Evolutionary conservation across 2,113 vertebrate genomes (phyloP).

Genomic region (Melanotaenia duboulayi): DNA sequence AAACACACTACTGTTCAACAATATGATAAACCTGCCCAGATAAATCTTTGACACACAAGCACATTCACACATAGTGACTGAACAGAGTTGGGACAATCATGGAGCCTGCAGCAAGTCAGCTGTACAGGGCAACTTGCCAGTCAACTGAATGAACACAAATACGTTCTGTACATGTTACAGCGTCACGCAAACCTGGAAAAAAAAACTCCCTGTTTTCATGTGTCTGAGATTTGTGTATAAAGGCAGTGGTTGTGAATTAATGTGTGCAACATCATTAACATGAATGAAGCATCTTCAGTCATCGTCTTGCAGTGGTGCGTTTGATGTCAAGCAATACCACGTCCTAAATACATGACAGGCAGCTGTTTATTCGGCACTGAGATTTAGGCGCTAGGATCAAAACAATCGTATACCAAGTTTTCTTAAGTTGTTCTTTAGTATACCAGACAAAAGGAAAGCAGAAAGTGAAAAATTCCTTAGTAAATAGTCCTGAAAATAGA

Average conservation of each 20-base stretch:
- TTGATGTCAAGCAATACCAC: background rate
- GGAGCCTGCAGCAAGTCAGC: constrained; percentile 13
- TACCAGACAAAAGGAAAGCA: no score
- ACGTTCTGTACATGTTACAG: background rate
- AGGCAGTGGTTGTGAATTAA: background rate
- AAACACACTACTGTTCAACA: background rate
- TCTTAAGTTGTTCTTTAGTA: background rate
- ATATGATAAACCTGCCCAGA: background rate
- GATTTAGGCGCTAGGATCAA: background rate
- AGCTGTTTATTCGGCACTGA: background rate
- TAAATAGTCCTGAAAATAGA: background rate
- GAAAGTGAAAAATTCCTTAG: no score
- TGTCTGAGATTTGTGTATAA: background rate
- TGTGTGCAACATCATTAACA: constrained; percentile 4
- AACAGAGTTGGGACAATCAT: background rate
- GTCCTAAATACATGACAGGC: background rate
- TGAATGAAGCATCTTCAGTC: constrained; percentile 1
- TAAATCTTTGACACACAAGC: background rate
- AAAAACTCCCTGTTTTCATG: background rate
- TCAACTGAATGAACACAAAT: constrained; percentile 12
- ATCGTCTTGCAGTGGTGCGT: background rate
- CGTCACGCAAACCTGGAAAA: constrained; percentile 24
- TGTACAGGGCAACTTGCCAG: background rate
- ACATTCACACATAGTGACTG: background rate
- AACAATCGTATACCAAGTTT: background rate